phyloP scores from a whole-genome alignment of 2,888 invertebrate genomes.

The Ypsolopha sequella region DNA sequence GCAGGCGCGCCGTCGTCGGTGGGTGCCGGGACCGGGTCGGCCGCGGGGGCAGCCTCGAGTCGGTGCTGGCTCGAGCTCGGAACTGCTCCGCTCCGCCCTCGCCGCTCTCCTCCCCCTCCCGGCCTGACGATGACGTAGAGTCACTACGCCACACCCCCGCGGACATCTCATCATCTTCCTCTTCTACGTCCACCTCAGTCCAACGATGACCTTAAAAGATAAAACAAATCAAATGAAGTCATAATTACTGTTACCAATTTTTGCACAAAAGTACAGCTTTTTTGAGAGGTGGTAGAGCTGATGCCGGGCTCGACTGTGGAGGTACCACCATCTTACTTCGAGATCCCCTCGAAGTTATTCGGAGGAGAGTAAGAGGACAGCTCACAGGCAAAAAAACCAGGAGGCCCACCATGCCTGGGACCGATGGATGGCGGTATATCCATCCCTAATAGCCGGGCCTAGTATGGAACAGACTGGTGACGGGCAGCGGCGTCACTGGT shows the following conservation, averaged over 20 bases:
- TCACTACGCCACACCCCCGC: constrained; percentile 30
- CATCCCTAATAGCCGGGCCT: too few relatives aligned
- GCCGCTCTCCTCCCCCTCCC: constrained; percentile 15
- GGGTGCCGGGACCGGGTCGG: constrained; percentile 17
- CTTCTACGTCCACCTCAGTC: constrained; percentile 74
- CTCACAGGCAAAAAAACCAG: too few relatives aligned
- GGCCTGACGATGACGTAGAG: constrained; percentile 48
- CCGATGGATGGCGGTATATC: too few relatives aligned
- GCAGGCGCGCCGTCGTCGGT: constrained; percentile 22
- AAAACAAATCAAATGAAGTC: not conserved
- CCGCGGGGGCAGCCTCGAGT: constrained; percentile 17
- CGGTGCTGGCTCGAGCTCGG: constrained; percentile 31
- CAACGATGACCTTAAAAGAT: constrained; percentile 67
- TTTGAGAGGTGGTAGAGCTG: not conserved
- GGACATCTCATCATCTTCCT: constrained; percentile 60
- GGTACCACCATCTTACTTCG: not conserved
- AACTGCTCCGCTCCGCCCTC: constrained; percentile 28
- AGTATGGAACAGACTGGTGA: too few relatives aligned
- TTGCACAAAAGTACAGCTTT: not conserved
- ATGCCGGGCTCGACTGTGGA: not conserved
- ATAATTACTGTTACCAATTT: too few relatives aligned
- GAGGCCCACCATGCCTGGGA: too few relatives aligned
- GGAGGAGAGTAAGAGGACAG: too few relatives aligned
- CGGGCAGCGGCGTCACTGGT: too few relatives aligned
- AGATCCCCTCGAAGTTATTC: too few relatives aligned